phyloP scores from a whole-genome alignment of 2,888 invertebrate species.

The Orchesellides sinensis region DNA sequence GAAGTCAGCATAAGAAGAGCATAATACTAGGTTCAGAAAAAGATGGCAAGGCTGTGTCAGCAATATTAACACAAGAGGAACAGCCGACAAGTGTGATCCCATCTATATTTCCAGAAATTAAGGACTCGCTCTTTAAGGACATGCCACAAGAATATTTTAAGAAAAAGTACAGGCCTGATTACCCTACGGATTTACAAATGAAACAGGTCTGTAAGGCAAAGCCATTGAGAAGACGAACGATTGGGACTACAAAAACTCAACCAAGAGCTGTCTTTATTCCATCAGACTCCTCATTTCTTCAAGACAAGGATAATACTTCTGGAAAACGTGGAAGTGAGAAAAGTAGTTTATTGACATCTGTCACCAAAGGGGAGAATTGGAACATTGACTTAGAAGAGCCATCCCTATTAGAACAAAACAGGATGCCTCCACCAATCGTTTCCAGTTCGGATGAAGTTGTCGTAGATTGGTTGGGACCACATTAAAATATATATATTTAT shows the following conservation, averaged over 20 bases:
- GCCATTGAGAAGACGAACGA: neutral
- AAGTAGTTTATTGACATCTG: neutral
- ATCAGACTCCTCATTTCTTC: neutral
- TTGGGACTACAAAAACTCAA: constrained; percentile 46
- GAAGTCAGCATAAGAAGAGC: neutral
- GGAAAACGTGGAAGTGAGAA: neutral
- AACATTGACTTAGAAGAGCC: constrained; percentile 8
- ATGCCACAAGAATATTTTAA: constrained; percentile 16
- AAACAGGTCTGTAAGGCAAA: constrained; percentile 30
- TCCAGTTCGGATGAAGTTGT: constrained; percentile 59
- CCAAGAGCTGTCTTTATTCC: constrained; percentile 54
- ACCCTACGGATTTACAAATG: constrained; percentile 51
- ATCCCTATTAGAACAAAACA: constrained; percentile 26
- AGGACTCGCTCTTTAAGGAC: constrained; percentile 18
- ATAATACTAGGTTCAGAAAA: neutral
- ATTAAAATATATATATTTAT: constrained; percentile 4
- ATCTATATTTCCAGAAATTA: neutral
- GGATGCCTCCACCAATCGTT: constrained; percentile 55
- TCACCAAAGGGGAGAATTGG: neutral
- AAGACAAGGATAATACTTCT: neutral
- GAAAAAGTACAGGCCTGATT: constrained; percentile 50
- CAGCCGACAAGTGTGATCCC: neutral
- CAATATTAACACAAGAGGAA: neutral
- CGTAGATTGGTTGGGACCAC: constrained; percentile 42
- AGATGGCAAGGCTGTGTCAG: neutral